A percentile compares a stretch with the other conserved stretches of the same genome.
Evolutionary conservation across 2,888 invertebrate genomes (phyloP).

Genomic region (Calameuta filiformis): DNA sequence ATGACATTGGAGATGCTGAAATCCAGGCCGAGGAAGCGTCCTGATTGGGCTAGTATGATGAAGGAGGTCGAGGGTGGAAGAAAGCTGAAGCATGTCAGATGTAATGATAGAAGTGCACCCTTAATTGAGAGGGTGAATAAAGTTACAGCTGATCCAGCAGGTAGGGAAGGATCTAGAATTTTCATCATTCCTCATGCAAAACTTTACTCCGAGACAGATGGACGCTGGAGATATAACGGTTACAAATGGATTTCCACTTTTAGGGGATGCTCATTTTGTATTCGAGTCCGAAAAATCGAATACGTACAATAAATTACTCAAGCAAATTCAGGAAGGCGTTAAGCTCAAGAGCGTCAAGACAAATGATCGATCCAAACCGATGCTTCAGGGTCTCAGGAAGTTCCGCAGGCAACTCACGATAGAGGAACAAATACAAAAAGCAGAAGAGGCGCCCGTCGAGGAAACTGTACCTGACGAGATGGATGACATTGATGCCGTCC

Average conservation of each 20-base stretch:
- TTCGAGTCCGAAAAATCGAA: conserved; percentile 88
- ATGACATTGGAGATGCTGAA: conserved; percentile 79
- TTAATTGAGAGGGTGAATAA: conserved; percentile 62
- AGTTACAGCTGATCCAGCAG: conserved; percentile 59
- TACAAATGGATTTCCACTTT: conserved; percentile 13
- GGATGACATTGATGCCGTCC: conserved; percentile 90
- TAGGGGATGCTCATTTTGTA: conserved; percentile 81
- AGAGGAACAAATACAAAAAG: conserved; percentile 87
- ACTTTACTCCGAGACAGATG: neutral
- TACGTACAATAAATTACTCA: conserved; percentile 82
- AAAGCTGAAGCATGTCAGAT: conserved; percentile 83
- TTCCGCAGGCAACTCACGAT: conserved; percentile 91
- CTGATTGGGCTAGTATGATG: conserved; percentile 92
- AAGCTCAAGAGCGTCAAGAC: conserved; percentile 80
- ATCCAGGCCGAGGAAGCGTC: conserved; percentile 81
- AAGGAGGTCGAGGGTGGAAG: conserved; percentile 88
- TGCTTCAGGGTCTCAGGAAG: conserved; percentile 84
- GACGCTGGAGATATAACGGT: conserved; percentile 4
- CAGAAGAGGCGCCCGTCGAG: conserved; percentile 68
- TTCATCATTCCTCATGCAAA: neutral
- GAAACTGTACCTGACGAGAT: conserved; percentile 81
- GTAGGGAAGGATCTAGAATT: conserved; percentile 28
- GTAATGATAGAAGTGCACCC: conserved; percentile 78
- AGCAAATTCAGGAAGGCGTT: conserved; percentile 84
- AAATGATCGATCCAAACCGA: conserved; percentile 88